phyloP scores from a whole-genome alignment of 2,113 vertebrate genomes.

The Diphyllodes magnificus region DNA sequence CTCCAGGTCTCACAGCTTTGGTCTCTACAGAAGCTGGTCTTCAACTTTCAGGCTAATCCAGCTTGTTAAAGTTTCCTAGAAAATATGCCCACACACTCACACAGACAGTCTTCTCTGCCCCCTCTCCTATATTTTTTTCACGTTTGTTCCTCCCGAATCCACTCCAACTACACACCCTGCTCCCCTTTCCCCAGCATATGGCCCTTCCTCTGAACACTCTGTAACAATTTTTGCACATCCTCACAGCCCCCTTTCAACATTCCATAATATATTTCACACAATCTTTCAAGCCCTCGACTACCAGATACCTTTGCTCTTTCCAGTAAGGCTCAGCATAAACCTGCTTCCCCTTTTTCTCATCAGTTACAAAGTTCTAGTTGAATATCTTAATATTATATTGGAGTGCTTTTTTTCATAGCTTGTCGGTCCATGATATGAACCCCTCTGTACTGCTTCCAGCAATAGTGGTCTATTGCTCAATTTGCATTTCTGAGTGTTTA shows the following conservation, averaged over 20 bases:
- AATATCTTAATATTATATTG: neutral
- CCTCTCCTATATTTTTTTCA: neutral
- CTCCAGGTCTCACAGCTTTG: neutral
- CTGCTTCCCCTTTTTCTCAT: neutral
- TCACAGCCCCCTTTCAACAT: neutral
- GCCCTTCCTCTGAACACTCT: neutral
- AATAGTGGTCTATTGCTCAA: neutral
- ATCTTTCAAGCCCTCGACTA: neutral
- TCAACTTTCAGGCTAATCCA: neutral
- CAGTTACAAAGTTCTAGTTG: fast-evolving
- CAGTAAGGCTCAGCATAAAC: neutral
- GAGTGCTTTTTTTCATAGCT: neutral
- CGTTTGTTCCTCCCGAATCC: neutral
- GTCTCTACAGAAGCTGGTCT: neutral
- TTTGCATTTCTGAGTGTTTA: neutral
- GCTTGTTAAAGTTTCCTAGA: neutral
- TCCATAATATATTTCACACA: neutral
- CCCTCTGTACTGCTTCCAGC: neutral
- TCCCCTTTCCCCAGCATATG: neutral
- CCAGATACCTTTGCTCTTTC: neutral
- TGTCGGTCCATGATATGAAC: fast-evolving
- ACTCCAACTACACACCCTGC: neutral
- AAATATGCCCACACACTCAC: neutral
- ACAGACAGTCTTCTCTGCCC: neutral
- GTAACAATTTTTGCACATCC: neutral